Evolutionary conservation across 1,140 invertebrate genomes (phyloP).

Genomic region (Zaprionus africanus): DNA sequence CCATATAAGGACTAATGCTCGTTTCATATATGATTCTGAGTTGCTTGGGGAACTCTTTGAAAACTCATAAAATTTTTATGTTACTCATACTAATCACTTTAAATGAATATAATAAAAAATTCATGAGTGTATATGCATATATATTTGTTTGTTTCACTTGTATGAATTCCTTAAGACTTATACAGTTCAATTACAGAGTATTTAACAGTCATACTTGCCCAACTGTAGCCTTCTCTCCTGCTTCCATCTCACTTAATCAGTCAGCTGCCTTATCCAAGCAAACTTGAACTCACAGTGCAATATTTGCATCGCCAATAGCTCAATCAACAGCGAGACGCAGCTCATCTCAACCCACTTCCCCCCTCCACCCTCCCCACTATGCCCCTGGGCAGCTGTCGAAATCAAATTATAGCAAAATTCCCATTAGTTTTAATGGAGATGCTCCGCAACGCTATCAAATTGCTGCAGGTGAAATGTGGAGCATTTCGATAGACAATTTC

Average conservation of each 20-base stretch:
- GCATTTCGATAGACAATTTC: slow-evolving; percentile 73
- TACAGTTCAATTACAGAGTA: not conserved
- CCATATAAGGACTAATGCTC: too few species aligned
- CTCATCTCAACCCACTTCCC: not conserved
- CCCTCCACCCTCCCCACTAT: not conserved
- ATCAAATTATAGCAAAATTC: slow-evolving; percentile 81
- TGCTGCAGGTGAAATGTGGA: slow-evolving; percentile 74
- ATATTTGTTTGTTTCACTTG: too few species aligned
- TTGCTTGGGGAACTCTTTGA: too few species aligned
- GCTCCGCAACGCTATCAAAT: slow-evolving; percentile 58
- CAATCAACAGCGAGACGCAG: not conserved
- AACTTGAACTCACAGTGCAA: not conserved
- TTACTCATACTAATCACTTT: too few species aligned
- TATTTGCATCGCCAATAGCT: not conserved
- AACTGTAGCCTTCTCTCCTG: too few species aligned
- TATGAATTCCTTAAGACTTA: too few species aligned
- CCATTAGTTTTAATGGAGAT: slow-evolving; percentile 82
- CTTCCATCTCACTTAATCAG: not conserved
- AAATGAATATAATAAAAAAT: too few species aligned
- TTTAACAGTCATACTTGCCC: not conserved
- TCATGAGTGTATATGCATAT: too few species aligned
- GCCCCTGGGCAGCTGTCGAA: slow-evolving; percentile 43
- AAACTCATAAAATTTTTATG: too few species aligned
- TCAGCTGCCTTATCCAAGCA: not conserved
- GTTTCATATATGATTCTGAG: too few species aligned